Evolutionary conservation across 2,797 vertebrate species (phyloP).

Genomic region (Amphiprion clarkii): DNA sequence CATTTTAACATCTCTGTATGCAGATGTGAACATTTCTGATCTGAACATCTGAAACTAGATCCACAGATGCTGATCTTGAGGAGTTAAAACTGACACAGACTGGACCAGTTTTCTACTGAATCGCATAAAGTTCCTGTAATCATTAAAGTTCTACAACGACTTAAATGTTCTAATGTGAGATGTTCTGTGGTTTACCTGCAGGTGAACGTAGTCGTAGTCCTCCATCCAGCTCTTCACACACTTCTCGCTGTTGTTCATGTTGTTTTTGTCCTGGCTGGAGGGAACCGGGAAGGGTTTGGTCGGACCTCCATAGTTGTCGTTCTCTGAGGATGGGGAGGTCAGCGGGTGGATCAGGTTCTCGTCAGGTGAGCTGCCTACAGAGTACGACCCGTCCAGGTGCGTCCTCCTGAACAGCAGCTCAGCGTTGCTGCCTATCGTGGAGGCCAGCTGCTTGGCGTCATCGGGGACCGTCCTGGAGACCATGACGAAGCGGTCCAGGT

Average conservation of each 20-base stretch:
- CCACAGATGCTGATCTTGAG: no score
- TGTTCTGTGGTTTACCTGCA: constrained; percentile 87
- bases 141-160: no score
- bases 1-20: not conserved
- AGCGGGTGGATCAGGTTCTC: constrained; percentile 73
- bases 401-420: constrained; percentile 90
- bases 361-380: constrained; percentile 70
- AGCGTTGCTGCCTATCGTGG: constrained; percentile 87
- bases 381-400: constrained; percentile 64
- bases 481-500: constrained; percentile 95
- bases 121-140: no score
- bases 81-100: no score
- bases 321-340: constrained; percentile 75
- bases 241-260: constrained; percentile 86
- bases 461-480: constrained; percentile 93
- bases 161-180: not conserved
- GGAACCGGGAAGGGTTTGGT: constrained; percentile 81
- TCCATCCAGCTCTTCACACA: constrained; percentile 99
- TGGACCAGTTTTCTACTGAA: not conserved
- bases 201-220: constrained; percentile 97
- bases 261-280: constrained; percentile 84
- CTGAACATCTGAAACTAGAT: no score
- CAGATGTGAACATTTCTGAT: no score
- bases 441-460: constrained; percentile 92
- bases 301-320: constrained; percentile 77